Evolutionary conservation across 1,140 invertebrate genomes (phyloP).

Genomic region (Papilio machaon): DNA sequence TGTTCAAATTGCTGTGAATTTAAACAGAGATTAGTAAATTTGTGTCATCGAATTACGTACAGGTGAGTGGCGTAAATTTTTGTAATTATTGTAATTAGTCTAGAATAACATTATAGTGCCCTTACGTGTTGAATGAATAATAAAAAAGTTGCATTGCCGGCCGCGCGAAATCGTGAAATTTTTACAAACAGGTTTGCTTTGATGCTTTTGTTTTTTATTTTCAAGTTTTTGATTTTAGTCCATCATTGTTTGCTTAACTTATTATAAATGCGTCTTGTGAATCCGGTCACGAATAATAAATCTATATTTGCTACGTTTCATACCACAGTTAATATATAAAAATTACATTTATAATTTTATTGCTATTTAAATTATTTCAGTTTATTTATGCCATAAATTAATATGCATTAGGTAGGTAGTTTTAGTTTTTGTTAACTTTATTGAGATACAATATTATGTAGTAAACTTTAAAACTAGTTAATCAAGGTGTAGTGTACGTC

Average conservation of each 20-base stretch:
- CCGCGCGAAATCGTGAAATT: slow-evolving; percentile 67
- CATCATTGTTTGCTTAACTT: slow-evolving; percentile 39
- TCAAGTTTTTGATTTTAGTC: slow-evolving; percentile 56
- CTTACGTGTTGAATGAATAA: slow-evolving; percentile 46
- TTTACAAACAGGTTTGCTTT: slow-evolving; percentile 73
- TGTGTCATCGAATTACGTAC: slow-evolving; percentile 51
- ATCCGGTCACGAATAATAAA: neutral
- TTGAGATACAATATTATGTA: neutral
- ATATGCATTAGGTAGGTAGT: neutral
- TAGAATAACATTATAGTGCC: slow-evolving; percentile 31
- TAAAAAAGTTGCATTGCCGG: slow-evolving; percentile 56
- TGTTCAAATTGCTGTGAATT: slow-evolving; percentile 62
- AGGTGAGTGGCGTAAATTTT: slow-evolving; percentile 58
- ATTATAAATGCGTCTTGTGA: slow-evolving; percentile 17
- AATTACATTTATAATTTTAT: neutral
- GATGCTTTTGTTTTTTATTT: slow-evolving; percentile 64
- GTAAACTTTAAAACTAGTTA: neutral
- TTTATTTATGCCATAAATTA: neutral
- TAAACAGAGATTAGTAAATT: slow-evolving; percentile 56
- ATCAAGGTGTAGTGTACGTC: neutral
- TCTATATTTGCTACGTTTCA: neutral
- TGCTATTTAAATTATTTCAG: neutral
- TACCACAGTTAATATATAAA: neutral
- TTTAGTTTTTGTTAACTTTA: neutral
- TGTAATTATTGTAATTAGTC: slow-evolving; percentile 39